Base-by-base conservation (phyloP, 2,888 invertebrate species). In the Drosophila borborema region DNA sequence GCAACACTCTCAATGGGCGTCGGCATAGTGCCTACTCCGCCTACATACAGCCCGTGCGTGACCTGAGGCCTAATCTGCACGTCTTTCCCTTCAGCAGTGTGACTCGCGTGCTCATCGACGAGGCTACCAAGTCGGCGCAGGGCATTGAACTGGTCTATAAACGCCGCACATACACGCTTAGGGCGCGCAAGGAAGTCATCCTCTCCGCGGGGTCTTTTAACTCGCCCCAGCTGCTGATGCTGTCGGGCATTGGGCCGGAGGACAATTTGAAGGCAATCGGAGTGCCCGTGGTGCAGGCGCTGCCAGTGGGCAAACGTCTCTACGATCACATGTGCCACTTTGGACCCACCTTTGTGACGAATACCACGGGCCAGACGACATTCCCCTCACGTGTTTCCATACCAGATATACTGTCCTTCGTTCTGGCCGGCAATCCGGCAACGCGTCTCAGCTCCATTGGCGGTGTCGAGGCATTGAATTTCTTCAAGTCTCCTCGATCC, bases 171-270 rank as follows among this genome's bases (percentile, higher is more conserved):
- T 93, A 51, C 87, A 91, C 41, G 90, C 93, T 82, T 92, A 92
- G 12, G 95, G 96, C 96, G 0, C 94, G 94, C 74, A 96, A 96
- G 90, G 98, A 98, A 93, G 96, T 99, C 0, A 96, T 98, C 60
- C 88, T 98, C 18, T 96, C 97, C 14, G 97, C 97, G 3, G 98
- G 98, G 0, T 95, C 98, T 2, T 96, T 99, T 75, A 97, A 97
- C 86, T 96, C 97, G 0, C 98, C 98, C 0, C 98, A 99, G 92
- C 91, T 99, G 4, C 94, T 99, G 12, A 97, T 98, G 97, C 92
- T 99, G 8, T 97, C 97, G 8, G 98, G 98, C 0, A 90, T 95
- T 14, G 95, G 95, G 3, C 95, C 95, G 0, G 92, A 86, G 68
- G 90, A 94, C 51, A 94, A 96, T 82, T 91, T 96, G 2, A 88